Evolutionary conservation across 2,888 invertebrate genomes (phyloP), one percentile per base, ranked within the genome.

Genomic region (Chloroclysta siterata): DNA sequence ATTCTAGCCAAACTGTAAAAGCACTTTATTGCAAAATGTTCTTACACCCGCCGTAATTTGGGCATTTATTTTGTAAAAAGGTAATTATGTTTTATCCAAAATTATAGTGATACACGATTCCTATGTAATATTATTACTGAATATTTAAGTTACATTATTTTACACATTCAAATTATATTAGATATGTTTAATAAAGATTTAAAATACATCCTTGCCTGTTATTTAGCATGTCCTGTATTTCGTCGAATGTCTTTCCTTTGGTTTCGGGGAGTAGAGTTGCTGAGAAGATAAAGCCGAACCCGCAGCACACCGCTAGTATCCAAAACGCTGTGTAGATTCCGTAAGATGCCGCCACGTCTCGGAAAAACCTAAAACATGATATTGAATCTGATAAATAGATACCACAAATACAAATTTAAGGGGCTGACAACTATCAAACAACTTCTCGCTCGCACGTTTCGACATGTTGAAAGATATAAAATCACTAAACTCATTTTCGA

Each of bases 301-400:
- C 90, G 69, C 95, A 95, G 76, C 94, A 94, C 1, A 92, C 78
- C 0, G 94, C 94, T 66, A 95, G 94, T 71, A 94, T 94, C 87
- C 94, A 94, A 81, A 95, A 96, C 0, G 95, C 94, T 0, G 95
- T 93, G 82, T 95, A 94, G 70, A 95, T 94, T 0, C 95, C 96
- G 76, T 90, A 90, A 0, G 90, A 88, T 0, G 88, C 87, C 0
- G 85, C 88, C 7, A 91, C 91, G 73, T 92, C 93, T 36, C 91
- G 88, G 85, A 92, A 93, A 69, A 94, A 96, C 73, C 95, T 95
- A 2, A 93, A 15, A 85, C 85, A 77, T 11, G 22, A 22, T 42
- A 14, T 6, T 42, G 14, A n/a, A n/a, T n/a, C n/a, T n/a, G 39
- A 13, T 39, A 10, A 39, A 7, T 13, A 10, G 39, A n/a, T n/a